A percentile compares a stretch with the other conserved stretches of the same genome.
Conservation (phyloP, 2,113 vertebrate species). For the Platichthys stellatus region DNA sequence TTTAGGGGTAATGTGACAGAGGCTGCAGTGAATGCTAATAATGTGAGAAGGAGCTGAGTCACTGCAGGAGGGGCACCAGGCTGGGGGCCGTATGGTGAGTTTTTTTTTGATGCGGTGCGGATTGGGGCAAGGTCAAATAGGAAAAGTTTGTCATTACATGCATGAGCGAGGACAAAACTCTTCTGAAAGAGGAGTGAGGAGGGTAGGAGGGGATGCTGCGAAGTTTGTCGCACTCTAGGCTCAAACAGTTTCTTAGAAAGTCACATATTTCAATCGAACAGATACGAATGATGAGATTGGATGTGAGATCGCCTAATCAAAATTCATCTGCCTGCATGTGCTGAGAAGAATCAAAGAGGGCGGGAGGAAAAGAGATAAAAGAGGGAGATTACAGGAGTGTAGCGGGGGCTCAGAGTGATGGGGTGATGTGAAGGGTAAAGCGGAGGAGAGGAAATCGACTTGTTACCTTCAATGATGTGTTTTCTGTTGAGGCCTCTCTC, state of each 20-base stretch:
- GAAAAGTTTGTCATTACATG: slow-evolving; percentile 7
- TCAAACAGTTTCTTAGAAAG: slow-evolving; percentile 10
- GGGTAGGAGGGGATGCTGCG: neutral
- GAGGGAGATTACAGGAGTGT: slow-evolving; percentile 38
- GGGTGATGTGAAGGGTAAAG: slow-evolving; percentile 66
- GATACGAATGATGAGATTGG: slow-evolving; percentile 6
- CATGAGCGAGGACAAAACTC: neutral
- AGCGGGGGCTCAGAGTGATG: neutral
- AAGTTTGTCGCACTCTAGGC: neutral
- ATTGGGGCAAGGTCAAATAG: neutral
- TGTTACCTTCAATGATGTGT: slow-evolving; percentile 97
- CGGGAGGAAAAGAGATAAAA: slow-evolving; percentile 38
- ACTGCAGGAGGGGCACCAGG: slow-evolving; percentile 71
- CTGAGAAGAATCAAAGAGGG: slow-evolving; percentile 22
- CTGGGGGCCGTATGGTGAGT: slow-evolving; percentile 38
- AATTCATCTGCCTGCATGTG: slow-evolving; percentile 21
- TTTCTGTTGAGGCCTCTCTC: slow-evolving; percentile 95
- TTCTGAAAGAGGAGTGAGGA: neutral
- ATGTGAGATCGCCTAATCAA: neutral
- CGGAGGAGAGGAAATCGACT: slow-evolving; percentile 44
- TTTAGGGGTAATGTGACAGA: slow-evolving; percentile 51
- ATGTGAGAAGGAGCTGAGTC: slow-evolving; percentile 75
- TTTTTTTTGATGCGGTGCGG: neutral
- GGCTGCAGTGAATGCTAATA: slow-evolving; percentile 78
- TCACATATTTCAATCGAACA: neutral